Conservation (phyloP, 2,888 invertebrate genomes). For the Hydrotaea cyrtoneurina region DNA sequence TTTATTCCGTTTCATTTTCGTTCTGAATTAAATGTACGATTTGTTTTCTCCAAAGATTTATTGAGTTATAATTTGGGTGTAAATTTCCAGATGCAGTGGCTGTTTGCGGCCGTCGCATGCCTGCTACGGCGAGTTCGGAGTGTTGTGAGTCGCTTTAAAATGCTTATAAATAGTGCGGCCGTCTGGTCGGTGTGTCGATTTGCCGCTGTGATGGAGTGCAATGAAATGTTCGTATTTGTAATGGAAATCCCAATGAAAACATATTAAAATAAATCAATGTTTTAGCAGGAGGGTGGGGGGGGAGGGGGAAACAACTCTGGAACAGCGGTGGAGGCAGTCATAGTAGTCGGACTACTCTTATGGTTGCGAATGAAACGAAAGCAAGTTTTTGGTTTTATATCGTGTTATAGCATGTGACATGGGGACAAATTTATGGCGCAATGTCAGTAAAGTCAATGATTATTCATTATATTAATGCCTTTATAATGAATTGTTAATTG, state of each 20-base stretch:
- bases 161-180: constrained; percentile 7
- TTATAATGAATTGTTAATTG: constrained; percentile 68
- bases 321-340: too few species aligned
- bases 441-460: constrained; percentile 66
- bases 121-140: not conserved
- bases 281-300: constrained; percentile 48
- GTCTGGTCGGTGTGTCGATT: constrained; percentile 9
- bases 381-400: constrained; percentile 40
- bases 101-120: not conserved
- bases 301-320: too few species aligned
- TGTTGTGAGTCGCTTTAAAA: not conserved
- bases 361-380: not conserved
- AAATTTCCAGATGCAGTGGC: constrained; percentile 72
- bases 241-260: constrained; percentile 51
- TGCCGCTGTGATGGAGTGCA: not conserved
- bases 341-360: not conserved
- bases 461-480: constrained; percentile 68
- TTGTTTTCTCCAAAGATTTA: constrained; percentile 75
- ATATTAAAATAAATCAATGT: constrained; percentile 67
- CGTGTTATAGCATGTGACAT: constrained; percentile 68
- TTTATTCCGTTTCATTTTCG: constrained; percentile 59
- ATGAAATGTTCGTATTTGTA: constrained; percentile 39
- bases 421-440: constrained; percentile 68
- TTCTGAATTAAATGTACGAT: constrained; percentile 65
- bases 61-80: constrained; percentile 80